Base-by-base conservation (phyloP, 2,797 vertebrate genomes). In the Siniperca scherzeri region DNA sequence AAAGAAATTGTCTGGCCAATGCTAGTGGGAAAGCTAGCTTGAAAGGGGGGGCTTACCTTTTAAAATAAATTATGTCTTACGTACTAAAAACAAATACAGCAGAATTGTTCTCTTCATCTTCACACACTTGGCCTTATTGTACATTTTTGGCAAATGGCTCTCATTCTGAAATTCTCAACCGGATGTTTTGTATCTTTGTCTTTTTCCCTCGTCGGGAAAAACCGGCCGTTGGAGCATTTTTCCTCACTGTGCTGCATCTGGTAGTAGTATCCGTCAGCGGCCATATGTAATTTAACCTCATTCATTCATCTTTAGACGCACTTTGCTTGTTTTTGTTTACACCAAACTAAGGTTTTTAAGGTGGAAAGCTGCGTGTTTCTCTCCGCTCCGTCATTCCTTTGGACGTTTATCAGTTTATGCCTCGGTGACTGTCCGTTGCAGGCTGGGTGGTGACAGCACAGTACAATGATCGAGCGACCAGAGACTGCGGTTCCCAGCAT, bases 381-480 rank as follows among this genome's bases (percentile, higher is more conserved):
- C n/a, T 66, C 14, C 22, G 61, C 75, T 57, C 61, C 78, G 60
- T 30, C 68, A 16, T 73, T 78, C 55, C 68, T 38, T 13, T 0
- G 70, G 81, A 68, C 73, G 75, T 44, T 57, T 69, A 16, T 92
- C 83, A 59, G 88, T 92, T 62, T 84, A 30, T 85, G 84, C 74
- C 83, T 78, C 82, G 88, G 89, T 91, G 84, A 79, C 85, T 84
- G 82, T 83, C 88, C 78, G 77, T 81, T 69, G 74, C 83, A 81
- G 84, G 82, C 93, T 88, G 91, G 93, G 91, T 93, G 93, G 91
- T 92, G 93, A 90, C 90, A 81, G 87, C 81, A 83, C 73, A 65
- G 86, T 72, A 93, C 92, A 42, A 96, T 96, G 96, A 96, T 96
- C 89, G 96, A 96, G 89, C 92, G 95, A 94, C 94, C 96, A 88